Base-by-base conservation (phyloP, 2,797 vertebrate genomes). In the Capromys pilorides region DNA sequence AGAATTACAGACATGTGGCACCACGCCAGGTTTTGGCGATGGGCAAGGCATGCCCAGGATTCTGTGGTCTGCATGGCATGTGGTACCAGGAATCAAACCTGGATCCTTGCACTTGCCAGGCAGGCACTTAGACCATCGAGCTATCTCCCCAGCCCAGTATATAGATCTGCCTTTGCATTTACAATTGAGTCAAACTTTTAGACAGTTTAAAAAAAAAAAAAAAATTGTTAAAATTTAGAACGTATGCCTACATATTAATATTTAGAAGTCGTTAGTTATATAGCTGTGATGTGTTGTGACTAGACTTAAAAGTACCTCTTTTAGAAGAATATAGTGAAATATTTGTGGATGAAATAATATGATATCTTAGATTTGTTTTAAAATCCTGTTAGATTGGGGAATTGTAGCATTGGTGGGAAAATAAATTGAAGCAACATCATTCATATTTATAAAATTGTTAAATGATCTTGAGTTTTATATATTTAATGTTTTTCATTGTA, bases 161-260 rank as follows among this genome's bases (percentile, higher is more conserved):
- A 54, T 78, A 16, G 67, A 75, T 90, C 54, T 92, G 66, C 82
- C 9, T 94, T 49, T 93, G 51, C n/a, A 71, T 91, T 83, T 67
- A 24, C 49, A 81, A 31, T 88, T 91, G 75, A 95, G 33, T 91
- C 51, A 92, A 39, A 73, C 49, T 80, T 82, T 77, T 49, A 6
- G 73, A 16, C 41, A 41, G 13, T 77, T 77, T 77, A n/a, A n/a
- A n/a, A n/a, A n/a, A n/a, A n/a, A n/a, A n/a, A n/a, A 4, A 77
- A 81, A 9, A 86, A 59, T 82, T 90, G 59, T 19, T 95, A 94
- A 96, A 96, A 94, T 75, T 4, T 88, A 62, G 45, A 90, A 86
- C 51, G 86, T 93, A 24, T 95, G 36, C 45, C 51, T 85, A 33
- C 49, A 26, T 90, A 69, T 36, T 82, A 66, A 49, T 88, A 79